phyloP scores from a whole-genome alignment of 2,888 invertebrate genomes.

The Chrysolina oricalcia region DNA sequence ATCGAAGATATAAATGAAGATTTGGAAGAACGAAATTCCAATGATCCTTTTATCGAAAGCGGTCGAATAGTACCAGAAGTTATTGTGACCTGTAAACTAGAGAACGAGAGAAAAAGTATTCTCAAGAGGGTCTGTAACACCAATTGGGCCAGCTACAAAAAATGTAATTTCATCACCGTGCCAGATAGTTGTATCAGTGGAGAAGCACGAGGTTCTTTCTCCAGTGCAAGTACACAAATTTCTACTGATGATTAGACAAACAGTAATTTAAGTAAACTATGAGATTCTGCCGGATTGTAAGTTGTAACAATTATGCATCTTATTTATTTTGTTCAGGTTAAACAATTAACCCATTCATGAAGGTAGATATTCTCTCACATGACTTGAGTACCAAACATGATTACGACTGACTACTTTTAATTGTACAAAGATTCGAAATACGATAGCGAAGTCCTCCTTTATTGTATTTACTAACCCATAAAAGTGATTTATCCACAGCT shows the following conservation, averaged over 20 bases:
- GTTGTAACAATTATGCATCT: neutral
- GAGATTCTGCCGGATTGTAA: neutral
- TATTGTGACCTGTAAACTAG: slow-evolving; percentile 66
- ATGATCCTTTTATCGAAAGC: slow-evolving; percentile 51
- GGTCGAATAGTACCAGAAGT: slow-evolving; percentile 63
- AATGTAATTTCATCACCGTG: slow-evolving; percentile 69
- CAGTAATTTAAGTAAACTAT: neutral
- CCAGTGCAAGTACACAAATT: slow-evolving; percentile 70
- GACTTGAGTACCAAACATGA: slow-evolving; percentile 41
- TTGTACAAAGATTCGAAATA: slow-evolving; percentile 20
- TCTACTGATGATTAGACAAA: slow-evolving; percentile 65
- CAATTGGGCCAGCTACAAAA: slow-evolving; percentile 65
- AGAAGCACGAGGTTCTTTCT: slow-evolving; percentile 69
- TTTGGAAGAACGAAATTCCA: slow-evolving; percentile 43
- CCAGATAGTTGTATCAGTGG: slow-evolving; percentile 68
- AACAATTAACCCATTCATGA: neutral
- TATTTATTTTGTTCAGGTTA: neutral
- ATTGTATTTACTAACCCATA: slow-evolving; percentile 14
- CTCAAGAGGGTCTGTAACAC: slow-evolving; percentile 68
- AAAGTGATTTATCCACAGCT: neutral
- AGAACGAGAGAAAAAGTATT: slow-evolving; percentile 67
- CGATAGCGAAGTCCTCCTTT: slow-evolving; percentile 6
- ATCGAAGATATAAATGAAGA: slow-evolving; percentile 52
- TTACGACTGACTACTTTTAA: slow-evolving; percentile 47
- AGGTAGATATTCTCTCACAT: neutral